Evolutionary conservation across 2,113 vertebrate species (phyloP).

Genomic region (Formicarius rufipectus): DNA sequence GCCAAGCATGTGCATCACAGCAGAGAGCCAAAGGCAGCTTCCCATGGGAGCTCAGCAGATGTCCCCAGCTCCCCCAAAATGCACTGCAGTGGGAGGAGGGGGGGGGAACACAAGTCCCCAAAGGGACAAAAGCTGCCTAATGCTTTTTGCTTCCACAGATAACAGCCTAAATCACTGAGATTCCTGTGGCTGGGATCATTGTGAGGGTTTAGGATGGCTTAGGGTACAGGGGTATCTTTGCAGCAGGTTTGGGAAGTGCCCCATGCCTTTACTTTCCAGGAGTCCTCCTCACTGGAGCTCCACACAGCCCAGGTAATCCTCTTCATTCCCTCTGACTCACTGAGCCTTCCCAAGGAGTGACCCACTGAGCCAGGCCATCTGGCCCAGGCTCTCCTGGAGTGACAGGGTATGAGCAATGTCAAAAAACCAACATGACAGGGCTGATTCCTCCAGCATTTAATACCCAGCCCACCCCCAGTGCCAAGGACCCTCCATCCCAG

Average conservation of each 20-base stretch:
- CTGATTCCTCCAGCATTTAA: not conserved
- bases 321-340: slow-evolving; percentile 12
- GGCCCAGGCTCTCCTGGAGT: not conserved
- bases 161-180: not conserved
- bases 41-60: not conserved
- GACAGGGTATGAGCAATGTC: not conserved
- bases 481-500: not conserved
- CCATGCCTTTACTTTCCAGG: not conserved
- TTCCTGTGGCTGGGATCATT: not conserved
- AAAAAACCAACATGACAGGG: not conserved
- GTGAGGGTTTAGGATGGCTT: not conserved
- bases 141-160: not conserved
- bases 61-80: not conserved
- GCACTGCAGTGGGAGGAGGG: not conserved
- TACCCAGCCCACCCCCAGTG: not conserved
- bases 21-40: not conserved
- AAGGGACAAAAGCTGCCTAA: not conserved
- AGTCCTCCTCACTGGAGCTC: not conserved
- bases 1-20: not conserved
- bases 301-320: not conserved
- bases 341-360: not conserved
- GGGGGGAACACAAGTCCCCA: not conserved
- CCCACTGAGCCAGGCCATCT: slow-evolving; percentile 22
- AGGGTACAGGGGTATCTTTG: not conserved
- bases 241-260: not conserved